Conservation (phyloP, 2,113 vertebrate genomes). For the Halcyon malimbica region DNA sequence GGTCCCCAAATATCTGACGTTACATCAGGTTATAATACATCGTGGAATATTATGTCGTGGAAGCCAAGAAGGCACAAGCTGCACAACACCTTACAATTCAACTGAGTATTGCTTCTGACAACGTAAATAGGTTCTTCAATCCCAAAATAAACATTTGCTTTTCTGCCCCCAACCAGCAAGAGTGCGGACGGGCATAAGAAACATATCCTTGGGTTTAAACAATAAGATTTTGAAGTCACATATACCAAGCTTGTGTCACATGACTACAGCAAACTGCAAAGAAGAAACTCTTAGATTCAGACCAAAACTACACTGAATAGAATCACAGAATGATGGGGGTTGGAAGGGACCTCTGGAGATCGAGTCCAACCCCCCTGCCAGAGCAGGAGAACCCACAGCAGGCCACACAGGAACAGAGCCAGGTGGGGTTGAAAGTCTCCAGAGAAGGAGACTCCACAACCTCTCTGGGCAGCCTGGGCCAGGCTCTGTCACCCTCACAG, state of each 20-base stretch:
- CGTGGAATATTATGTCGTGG: fast-evolving
- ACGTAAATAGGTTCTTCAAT: background rate
- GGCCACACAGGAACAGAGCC: no score
- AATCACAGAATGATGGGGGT: no score
- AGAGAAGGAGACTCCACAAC: no score
- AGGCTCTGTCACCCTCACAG: no score
- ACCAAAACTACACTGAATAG: background rate
- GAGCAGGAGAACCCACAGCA: no score
- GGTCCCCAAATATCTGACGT: background rate
- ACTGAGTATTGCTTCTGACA: background rate
- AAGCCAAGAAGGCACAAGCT: background rate
- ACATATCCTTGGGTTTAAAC: background rate
- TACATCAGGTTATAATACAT: background rate
- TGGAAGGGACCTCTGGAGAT: no score
- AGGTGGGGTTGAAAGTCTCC: no score
- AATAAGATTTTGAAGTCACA: background rate
- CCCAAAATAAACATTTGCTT: background rate
- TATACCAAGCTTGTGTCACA: fast-evolving
- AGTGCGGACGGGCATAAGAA: background rate
- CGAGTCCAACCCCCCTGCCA: no score
- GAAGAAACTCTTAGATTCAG: background rate
- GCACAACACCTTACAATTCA: background rate
- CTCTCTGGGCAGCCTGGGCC: no score
- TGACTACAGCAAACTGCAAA: background rate
- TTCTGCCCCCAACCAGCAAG: background rate